Conservation (phyloP, 2,888 invertebrate species). For the Heliconius hortense region DNA sequence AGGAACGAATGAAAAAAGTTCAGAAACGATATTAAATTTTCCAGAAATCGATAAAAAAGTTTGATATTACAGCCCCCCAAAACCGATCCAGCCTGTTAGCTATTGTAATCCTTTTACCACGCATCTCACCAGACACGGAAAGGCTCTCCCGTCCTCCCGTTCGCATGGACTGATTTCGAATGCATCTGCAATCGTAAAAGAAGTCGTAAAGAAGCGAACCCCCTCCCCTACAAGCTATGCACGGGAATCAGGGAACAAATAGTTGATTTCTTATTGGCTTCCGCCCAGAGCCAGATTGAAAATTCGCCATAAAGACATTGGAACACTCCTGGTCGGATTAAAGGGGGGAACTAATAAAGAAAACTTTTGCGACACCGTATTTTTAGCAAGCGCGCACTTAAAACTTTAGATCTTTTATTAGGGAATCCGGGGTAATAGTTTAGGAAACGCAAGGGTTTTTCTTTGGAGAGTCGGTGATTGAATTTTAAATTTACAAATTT, state of each 20-base stretch:
- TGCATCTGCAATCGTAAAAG: slow-evolving; percentile 82
- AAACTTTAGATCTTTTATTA: slow-evolving; percentile 76
- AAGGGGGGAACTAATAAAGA: slow-evolving; percentile 81
- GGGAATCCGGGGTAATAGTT: slow-evolving; percentile 68
- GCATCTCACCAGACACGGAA: slow-evolving; percentile 77
- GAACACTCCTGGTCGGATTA: slow-evolving; percentile 79
- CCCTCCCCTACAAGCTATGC: slow-evolving; percentile 78
- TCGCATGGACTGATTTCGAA: slow-evolving; percentile 76
- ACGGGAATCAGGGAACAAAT: slow-evolving; percentile 78
- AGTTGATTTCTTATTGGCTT: slow-evolving; percentile 82
- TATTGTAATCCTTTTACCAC: slow-evolving; percentile 79
- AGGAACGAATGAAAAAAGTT: slow-evolving; percentile 31
- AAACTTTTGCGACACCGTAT: slow-evolving; percentile 82
- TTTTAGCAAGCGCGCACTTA: slow-evolving; percentile 77
- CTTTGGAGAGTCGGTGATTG: slow-evolving; percentile 21
- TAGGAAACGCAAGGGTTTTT: slow-evolving; percentile 53
- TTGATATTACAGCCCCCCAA: slow-evolving; percentile 47
- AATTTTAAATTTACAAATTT: neutral
- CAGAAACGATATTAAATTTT: slow-evolving; percentile 30
- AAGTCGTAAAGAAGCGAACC: slow-evolving; percentile 79
- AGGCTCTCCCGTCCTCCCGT: slow-evolving; percentile 65
- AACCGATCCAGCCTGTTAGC: slow-evolving; percentile 57
- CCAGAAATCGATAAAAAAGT: slow-evolving; percentile 51
- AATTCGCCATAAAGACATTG: slow-evolving; percentile 82
- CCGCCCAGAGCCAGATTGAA: slow-evolving; percentile 80